Evolutionary conservation across 2,797 vertebrate genomes (phyloP).

Genomic region (Clamator glandarius): DNA sequence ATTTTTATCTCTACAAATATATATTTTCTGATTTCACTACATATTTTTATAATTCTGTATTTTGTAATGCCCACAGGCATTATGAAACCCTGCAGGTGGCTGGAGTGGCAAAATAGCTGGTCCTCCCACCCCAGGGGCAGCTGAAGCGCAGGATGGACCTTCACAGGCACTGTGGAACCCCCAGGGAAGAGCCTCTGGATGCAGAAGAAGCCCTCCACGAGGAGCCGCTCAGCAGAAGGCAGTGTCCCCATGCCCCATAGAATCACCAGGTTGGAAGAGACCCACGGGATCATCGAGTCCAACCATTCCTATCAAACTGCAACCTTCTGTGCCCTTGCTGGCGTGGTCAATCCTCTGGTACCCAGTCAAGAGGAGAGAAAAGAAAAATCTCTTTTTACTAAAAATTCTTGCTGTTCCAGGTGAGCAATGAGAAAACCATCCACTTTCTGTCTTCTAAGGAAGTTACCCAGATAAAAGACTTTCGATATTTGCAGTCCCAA

Average conservation of each 20-base stretch:
- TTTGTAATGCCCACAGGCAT: background rate
- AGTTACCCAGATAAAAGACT: background rate
- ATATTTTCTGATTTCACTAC: background rate
- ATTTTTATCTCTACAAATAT: background rate
- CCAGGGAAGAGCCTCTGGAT: background rate
- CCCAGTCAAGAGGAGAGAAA: background rate
- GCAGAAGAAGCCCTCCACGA: background rate
- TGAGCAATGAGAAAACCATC: background rate
- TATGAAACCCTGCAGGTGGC: background rate
- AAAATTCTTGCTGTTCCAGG: background rate
- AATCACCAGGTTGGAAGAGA: too few species aligned
- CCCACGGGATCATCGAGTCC: too few species aligned
- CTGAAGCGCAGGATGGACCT: background rate
- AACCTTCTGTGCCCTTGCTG: background rate
- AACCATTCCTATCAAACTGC: too few species aligned
- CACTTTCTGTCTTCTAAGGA: background rate
- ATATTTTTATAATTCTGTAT: background rate
- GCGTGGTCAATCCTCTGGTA: background rate
- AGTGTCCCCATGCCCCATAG: background rate
- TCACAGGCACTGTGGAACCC: background rate
- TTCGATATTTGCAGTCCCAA: background rate
- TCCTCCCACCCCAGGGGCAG: background rate
- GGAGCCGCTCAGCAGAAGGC: background rate
- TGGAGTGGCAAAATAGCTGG: background rate
- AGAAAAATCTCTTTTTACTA: fast-evolving